These are phyloP conservation scores for Polyergus mexicanus DNA, from an alignment of 1,140 invertebrate genomes.

Conservation along the genomic window DNA sequence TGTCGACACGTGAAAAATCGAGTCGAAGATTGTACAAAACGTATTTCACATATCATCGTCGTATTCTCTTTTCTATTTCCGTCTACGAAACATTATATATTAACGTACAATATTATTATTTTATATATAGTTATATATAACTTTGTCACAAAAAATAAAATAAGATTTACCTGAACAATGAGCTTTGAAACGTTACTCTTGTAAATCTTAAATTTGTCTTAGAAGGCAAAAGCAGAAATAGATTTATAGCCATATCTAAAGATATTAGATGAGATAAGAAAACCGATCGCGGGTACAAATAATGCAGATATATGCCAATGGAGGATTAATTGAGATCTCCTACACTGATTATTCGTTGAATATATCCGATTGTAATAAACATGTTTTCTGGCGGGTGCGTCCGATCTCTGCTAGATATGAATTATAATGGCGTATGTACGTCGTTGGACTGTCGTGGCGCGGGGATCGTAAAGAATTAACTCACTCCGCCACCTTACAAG, in stretches of 20 bases:
- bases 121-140: background rate
- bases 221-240: too few species aligned
- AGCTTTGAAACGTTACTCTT: too few species aligned
- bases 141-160: too few species aligned
- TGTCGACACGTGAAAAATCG: constrained; percentile 48
- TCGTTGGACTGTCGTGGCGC: constrained; percentile 4
- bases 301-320: too few species aligned
- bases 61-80: background rate
- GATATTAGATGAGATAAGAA: too few species aligned
- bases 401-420: constrained; percentile 34
- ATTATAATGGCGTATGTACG: constrained; percentile 18
- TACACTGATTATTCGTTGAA: constrained; percentile 1
- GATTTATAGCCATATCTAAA: too few species aligned
- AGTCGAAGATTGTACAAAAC: background rate
- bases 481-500: background rate
- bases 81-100: background rate
- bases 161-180: too few species aligned
- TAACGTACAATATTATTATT: background rate
- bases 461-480: constrained; percentile 24
- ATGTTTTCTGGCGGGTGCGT: background rate
- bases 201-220: too few species aligned
- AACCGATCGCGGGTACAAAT: too few species aligned
- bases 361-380: background rate
- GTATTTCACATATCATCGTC: background rate
- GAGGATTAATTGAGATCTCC: constrained; percentile 25